These are phyloP conservation scores for Meleagris gallopavo DNA, from an alignment of 2,113 vertebrate genomes.

Conservation along the genomic window DNA sequence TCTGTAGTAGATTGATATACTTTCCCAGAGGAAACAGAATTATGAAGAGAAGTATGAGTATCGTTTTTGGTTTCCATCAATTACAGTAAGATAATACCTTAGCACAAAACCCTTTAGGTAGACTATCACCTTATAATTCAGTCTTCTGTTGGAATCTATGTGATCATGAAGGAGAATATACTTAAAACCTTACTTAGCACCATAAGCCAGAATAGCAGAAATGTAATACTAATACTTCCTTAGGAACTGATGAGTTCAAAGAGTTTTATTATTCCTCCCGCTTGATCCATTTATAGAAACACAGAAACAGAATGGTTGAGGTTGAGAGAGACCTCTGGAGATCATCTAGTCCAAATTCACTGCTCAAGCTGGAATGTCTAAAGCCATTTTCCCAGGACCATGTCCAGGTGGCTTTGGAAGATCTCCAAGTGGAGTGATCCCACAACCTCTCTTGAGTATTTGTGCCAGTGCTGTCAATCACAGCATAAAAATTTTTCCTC, in stretches of 20 bases:
- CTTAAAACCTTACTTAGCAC: not conserved
- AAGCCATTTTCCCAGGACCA: fast-evolving
- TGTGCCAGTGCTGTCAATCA: not conserved
- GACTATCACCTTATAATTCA: not conserved
- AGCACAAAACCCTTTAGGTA: not conserved
- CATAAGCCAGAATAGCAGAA: not conserved
- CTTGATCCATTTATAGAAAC: not conserved
- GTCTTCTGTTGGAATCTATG: not conserved
- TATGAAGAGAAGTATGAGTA: not conserved
- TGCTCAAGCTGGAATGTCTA: not conserved
- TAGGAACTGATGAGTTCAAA: not conserved
- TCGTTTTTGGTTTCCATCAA: not conserved
- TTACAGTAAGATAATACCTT: not conserved
- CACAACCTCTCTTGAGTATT: not conserved
- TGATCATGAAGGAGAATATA: not conserved
- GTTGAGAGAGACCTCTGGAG: not conserved
- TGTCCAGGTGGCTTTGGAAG: fast-evolving
- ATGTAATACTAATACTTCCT: not conserved
- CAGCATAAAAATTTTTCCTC: not conserved
- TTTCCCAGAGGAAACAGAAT: not conserved
- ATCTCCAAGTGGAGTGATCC: fast-evolving
- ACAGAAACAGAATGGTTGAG: not conserved
- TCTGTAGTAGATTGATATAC: not conserved
- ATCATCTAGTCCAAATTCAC: fast-evolving
- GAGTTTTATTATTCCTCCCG: not conserved